phyloP scores from a whole-genome alignment of 2,113 vertebrate genomes.

The Lepus europaeus region DNA sequence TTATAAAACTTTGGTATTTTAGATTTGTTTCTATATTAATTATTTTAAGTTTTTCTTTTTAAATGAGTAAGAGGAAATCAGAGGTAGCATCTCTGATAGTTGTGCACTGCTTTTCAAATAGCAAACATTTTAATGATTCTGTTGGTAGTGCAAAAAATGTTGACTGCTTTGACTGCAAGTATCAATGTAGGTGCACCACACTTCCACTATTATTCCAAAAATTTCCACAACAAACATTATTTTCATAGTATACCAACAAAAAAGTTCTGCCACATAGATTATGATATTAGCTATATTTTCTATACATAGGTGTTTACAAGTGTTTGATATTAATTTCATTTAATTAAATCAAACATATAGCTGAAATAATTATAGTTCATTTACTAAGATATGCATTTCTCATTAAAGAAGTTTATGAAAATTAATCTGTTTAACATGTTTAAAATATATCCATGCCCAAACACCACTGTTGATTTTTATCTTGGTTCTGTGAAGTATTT shows the following conservation, averaged over 20 bases:
- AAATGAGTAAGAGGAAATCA: background rate
- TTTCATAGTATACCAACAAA: background rate
- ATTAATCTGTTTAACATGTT: background rate
- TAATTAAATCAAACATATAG: background rate
- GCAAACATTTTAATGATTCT: background rate
- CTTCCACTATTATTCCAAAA: background rate
- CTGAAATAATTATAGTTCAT: background rate
- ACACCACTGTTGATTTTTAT: background rate
- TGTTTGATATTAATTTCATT: background rate
- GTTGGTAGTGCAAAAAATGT: background rate
- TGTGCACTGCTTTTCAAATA: background rate
- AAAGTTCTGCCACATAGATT: background rate
- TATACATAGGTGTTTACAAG: background rate
- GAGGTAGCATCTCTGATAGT: background rate
- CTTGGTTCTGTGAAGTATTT: background rate
- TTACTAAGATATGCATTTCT: background rate
- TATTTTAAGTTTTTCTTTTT: background rate
- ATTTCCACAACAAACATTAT: background rate
- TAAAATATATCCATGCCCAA: background rate
- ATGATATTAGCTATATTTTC: slow-evolving; percentile 22
- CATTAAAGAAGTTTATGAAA: background rate
- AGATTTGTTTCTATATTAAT: background rate
- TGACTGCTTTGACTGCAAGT: background rate
- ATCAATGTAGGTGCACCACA: no score
- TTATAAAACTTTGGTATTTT: background rate